Conservation (phyloP, 2,113 vertebrate species). For the Corydoras maculifer region DNA sequence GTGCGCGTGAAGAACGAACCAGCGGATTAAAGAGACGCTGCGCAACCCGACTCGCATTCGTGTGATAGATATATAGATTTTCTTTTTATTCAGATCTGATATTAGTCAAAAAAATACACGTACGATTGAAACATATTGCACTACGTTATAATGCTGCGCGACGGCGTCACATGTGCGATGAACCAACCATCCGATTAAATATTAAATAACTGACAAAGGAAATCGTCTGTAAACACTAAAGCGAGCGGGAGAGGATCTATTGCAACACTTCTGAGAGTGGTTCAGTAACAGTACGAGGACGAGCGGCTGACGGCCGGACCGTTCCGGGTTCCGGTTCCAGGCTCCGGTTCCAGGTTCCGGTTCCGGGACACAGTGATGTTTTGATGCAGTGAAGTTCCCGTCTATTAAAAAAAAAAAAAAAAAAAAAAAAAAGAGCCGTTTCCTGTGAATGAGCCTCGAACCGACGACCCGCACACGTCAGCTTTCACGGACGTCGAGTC, state of each 20-base stretch:
- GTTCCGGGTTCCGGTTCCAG: constrained; percentile 70
- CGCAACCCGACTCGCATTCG: constrained; percentile 50
- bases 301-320: constrained; percentile 68
- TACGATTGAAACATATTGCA: constrained; percentile 96
- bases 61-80: constrained; percentile 48
- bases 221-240: constrained; percentile 90
- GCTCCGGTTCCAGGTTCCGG: constrained; percentile 88
- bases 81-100: constrained; percentile 82
- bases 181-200: constrained; percentile 97
- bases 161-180: constrained; percentile 91
- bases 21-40: too few relatives aligned
- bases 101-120: constrained; percentile 98
- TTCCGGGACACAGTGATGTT: constrained; percentile 80
- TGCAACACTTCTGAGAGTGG: constrained; percentile 96
- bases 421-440: too few relatives aligned
- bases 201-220: constrained; percentile 98
- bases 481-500: too few relatives aligned
- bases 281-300: constrained; percentile 92
- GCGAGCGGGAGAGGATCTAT: constrained; percentile 81
- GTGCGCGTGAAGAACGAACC: too few relatives aligned
- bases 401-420: too few relatives aligned
- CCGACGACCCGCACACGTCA: too few relatives aligned
- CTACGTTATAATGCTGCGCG: constrained; percentile 94
- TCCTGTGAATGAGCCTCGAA: too few relatives aligned
- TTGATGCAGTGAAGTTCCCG: too few relatives aligned